phyloP scores from a whole-genome alignment of 2,888 invertebrate genomes.

The Ceratothoa steindachneri region DNA sequence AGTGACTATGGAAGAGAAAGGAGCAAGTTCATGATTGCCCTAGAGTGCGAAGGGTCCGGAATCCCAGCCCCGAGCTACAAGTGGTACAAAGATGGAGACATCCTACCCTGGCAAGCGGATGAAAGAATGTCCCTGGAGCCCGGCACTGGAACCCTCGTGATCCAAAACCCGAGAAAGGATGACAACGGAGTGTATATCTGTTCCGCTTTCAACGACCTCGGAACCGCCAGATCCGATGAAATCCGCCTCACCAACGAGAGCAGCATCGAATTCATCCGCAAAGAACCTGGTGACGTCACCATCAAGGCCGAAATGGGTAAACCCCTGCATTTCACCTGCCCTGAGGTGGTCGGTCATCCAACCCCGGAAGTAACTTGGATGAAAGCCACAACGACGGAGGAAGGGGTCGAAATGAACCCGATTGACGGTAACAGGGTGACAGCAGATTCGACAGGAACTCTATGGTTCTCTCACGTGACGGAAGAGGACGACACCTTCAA shows the following conservation, averaged over 20 bases:
- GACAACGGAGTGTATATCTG: slow-evolving; percentile 45
- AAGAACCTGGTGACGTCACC: slow-evolving; percentile 9
- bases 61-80: slow-evolving; percentile 32
- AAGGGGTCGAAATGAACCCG: slow-evolving; percentile 25
- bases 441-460: slow-evolving; percentile 27
- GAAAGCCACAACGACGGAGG: slow-evolving; percentile 11
- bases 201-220: slow-evolving; percentile 44
- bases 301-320: slow-evolving; percentile 37
- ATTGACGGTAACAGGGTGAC: slow-evolving; percentile 29
- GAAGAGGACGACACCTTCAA: slow-evolving; percentile 23
- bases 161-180: slow-evolving; percentile 22
- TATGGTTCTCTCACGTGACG: slow-evolving; percentile 35
- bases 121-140: slow-evolving; percentile 32
- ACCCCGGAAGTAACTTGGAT: slow-evolving; percentile 30
- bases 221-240: slow-evolving; percentile 28
- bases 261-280: slow-evolving; percentile 22
- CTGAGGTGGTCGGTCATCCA: slow-evolving; percentile 25
- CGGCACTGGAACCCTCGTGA: slow-evolving; percentile 37
- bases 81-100: slow-evolving; percentile 30
- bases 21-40: slow-evolving; percentile 25
- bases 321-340: slow-evolving; percentile 38
- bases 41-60: slow-evolving; percentile 40
- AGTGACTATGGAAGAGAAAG: slow-evolving; percentile 15
- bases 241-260: slow-evolving; percentile 30
- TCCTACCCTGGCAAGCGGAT: slow-evolving; percentile 31